Evolutionary conservation across 2,888 invertebrate species (phyloP).

Genomic region (Agrotis exclamationis): DNA sequence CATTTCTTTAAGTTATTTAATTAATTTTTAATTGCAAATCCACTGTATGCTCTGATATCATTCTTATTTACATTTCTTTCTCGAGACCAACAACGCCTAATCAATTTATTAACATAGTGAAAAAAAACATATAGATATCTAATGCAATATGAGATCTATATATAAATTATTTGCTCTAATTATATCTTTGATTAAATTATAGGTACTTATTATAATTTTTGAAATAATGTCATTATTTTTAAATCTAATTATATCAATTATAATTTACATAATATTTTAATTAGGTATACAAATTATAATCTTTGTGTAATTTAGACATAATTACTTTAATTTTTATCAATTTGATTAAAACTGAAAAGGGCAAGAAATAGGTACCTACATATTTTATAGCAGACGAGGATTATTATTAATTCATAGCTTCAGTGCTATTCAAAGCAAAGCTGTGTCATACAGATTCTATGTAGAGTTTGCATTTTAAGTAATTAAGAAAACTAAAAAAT

Average conservation of each 20-base stretch:
- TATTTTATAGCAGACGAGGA: background rate
- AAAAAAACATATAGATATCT: background rate
- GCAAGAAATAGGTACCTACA: background rate
- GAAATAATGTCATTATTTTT: too few relatives aligned
- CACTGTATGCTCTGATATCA: slow-evolving; percentile 25
- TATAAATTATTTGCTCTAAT: too few relatives aligned
- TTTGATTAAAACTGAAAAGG: background rate
- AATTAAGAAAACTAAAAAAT: background rate
- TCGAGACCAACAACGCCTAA: background rate
- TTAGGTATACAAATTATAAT: slow-evolving; percentile 9
- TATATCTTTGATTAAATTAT: too few relatives aligned
- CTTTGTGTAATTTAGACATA: too few relatives aligned
- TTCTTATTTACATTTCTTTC: slow-evolving; percentile 48
- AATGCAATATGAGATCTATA: slow-evolving; percentile 1
- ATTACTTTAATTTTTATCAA: background rate
- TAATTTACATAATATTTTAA: background rate
- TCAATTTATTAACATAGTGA: background rate
- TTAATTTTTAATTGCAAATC: slow-evolving; percentile 29
- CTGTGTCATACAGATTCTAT: background rate
- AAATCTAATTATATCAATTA: too few relatives aligned
- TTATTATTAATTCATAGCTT: background rate
- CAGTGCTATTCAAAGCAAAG: slow-evolving; percentile 2
- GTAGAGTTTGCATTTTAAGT: background rate
- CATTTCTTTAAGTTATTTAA: slow-evolving; percentile 15
- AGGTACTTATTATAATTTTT: too few relatives aligned